Evolutionary conservation across 1,140 invertebrate genomes (phyloP), one percentile per base, ranked within the genome.

Genomic region (Grapholita molesta): DNA sequence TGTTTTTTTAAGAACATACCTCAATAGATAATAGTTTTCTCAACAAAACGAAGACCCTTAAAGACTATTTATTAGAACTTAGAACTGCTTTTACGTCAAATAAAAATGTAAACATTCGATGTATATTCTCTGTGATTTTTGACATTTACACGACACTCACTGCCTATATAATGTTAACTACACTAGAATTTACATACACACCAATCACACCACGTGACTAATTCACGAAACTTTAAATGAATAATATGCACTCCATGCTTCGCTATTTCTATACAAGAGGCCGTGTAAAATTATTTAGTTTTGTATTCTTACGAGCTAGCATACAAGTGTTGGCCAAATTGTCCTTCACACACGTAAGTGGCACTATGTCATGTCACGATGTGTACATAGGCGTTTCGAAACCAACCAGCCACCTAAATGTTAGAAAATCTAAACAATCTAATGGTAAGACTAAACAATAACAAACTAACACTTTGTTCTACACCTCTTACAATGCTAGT

Each of bases 391-490:
- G 15, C 12, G 12, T 61, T 61, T 61, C 55, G 55, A 61, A 30
- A 24, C 23, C 53, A 25, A 7, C 55, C 55, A 61, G 25, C 42
- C 42, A 21, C n/a, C 38, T 0, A 48, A 48, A 7, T 48, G 21
- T 48, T 48, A 15, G 42, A 21, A 48, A 28, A 61, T 61, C 55
- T 7, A 61, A 61, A 61, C 55, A 61, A 61, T 61, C 55, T 61
- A 61, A 61, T 61, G 55, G 55, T 30, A 28, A 61, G 55, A 61
- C 55, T 61, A 61, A 61, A 61, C 55, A 61, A 61, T 61, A 61
- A 61, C 55, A 32, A 61, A 61, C 55, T 32, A 61, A 61, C 55
- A 61, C 25, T 61, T 32, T 61, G 55, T 61, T 12, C 15, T 61
- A 28, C 55, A 61, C 25, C 55, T 28, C 24, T 28, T 25, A 61